Percentiles rank a stretch among this genome's conserved stretches.
Evolutionary conservation across 2,797 vertebrate genomes (phyloP).

Genomic region (Gallirallus australis): DNA sequence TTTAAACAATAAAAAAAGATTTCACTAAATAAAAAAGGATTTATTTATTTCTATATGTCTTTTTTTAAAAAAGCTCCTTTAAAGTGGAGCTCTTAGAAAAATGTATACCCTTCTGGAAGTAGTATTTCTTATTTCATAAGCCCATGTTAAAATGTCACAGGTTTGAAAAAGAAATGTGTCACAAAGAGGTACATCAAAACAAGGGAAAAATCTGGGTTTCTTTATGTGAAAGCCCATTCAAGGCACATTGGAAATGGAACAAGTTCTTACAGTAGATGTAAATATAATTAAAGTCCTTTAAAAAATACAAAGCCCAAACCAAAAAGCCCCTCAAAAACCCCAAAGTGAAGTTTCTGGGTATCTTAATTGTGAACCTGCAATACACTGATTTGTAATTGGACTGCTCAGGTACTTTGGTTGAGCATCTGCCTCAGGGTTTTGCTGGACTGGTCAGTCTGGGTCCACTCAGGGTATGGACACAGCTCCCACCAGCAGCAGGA

Average conservation of each 20-base stretch:
- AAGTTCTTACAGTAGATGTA: not conserved
- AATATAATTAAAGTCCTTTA: not conserved
- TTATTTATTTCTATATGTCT: no score
- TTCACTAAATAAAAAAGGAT: no score
- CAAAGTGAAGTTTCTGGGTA: not conserved
- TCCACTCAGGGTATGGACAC: not conserved
- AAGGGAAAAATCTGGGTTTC: rapidly evolving
- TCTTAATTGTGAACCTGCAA: not conserved
- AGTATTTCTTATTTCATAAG: not conserved
- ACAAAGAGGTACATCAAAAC: not conserved
- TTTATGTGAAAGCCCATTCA: not conserved
- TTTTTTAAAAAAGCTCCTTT: not conserved
- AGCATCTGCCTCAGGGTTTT: not conserved
- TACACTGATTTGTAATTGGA: not conserved
- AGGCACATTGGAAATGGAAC: not conserved
- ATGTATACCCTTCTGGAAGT: not conserved
- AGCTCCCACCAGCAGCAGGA: not conserved
- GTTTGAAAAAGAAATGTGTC: not conserved
- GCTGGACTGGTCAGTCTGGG: not conserved
- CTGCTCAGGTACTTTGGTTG: not conserved
- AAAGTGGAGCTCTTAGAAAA: not conserved
- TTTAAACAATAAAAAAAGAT: not conserved
- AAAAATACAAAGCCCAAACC: not conserved
- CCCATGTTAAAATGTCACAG: not conserved
- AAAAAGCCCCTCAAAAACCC: not conserved